Percentiles rank a stretch among this genome's conserved stretches.
phyloP scores from a whole-genome alignment of 2,113 vertebrate genomes.

The Capricornis sumatraensis region DNA sequence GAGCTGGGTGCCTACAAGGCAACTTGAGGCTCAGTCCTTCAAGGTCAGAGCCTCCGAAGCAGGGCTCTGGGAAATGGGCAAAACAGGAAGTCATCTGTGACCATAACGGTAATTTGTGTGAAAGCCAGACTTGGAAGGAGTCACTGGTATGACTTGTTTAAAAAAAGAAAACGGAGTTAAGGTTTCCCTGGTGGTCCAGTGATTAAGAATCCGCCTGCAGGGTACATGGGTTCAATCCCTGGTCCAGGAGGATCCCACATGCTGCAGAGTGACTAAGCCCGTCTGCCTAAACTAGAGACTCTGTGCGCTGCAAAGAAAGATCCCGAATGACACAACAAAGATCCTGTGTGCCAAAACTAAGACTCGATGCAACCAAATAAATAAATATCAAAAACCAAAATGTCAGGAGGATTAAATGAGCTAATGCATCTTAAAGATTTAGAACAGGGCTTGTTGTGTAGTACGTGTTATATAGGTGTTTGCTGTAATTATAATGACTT shows the following conservation, averaged over 20 bases:
- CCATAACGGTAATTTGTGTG: not conserved
- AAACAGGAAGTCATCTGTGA: not conserved
- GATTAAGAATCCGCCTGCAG: not conserved
- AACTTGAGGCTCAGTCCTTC: not conserved
- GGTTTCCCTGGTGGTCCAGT: not conserved
- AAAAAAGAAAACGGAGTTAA: not conserved
- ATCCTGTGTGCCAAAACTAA: not conserved
- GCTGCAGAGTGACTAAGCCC: not conserved
- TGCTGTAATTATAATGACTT: not conserved
- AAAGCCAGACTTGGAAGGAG: not conserved
- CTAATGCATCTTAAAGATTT: not conserved
- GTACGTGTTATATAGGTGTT: accelerated
- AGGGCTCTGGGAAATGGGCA: not conserved
- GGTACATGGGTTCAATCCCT: not conserved
- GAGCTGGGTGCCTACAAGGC: not conserved
- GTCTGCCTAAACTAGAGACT: not conserved
- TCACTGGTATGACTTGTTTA: not conserved
- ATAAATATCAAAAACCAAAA: not conserved
- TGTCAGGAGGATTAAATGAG: not conserved
- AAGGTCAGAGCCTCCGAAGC: accelerated
- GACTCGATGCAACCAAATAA: not conserved
- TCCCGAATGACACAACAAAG: not conserved
- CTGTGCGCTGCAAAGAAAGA: not conserved
- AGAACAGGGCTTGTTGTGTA: not conserved
- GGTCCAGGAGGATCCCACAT: not conserved